phyloP scores from a whole-genome alignment of 53 echinoderm and acorn worm genomes.

The Zoroaster sp. region DNA sequence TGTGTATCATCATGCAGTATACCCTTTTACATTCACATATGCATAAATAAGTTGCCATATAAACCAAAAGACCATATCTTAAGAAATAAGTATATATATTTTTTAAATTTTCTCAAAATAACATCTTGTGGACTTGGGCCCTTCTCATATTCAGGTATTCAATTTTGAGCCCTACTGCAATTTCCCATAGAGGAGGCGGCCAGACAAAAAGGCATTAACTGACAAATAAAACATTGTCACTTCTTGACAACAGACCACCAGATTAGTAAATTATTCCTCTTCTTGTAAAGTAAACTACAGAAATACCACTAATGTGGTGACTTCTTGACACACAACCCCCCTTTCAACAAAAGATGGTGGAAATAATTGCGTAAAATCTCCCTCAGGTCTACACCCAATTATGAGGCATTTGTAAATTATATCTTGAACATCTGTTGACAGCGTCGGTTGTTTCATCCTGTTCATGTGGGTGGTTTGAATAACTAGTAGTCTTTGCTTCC shows the following conservation, averaged over 20 bases:
- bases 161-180: neutral
- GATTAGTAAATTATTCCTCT: neutral
- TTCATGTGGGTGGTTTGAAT: neutral
- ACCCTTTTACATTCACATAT: too few species aligned
- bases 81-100: too few species aligned
- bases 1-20: too few species aligned
- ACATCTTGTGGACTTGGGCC: too few species aligned
- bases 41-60: too few species aligned
- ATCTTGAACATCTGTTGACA: neutral
- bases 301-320: neutral
- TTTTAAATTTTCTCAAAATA: too few species aligned
- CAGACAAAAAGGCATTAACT: neutral
- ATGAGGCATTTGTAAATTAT: neutral
- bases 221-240: too few species aligned
- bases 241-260: neutral
- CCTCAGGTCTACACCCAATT: neutral
- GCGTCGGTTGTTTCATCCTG: neutral
- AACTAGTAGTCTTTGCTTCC: neutral
- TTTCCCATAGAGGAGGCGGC: neutral
- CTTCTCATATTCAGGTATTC: too few species aligned
- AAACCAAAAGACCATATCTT: too few species aligned
- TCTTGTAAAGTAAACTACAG: neutral
- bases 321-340: neutral
- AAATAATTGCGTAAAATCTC: neutral
- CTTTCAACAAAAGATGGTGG: neutral